Base-by-base conservation (phyloP, 2,113 vertebrate genomes). In the Grus americana region DNA sequence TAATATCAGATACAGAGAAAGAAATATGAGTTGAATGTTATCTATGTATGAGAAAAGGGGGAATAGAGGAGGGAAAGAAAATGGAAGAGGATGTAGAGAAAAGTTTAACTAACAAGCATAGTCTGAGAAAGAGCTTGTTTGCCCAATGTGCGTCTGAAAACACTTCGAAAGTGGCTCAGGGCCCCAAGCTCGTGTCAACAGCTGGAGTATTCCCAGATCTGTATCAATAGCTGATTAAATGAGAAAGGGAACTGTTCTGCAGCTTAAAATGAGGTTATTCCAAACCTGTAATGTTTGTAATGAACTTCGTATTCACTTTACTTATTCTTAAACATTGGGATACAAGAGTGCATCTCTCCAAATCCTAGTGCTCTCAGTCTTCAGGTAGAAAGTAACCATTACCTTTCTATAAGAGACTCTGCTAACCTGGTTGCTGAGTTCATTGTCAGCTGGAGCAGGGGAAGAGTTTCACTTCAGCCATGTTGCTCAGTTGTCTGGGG, bases 91-190 rank as follows among this genome's bases (percentile, higher is more conserved):
- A 10, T 12, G 1, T 36, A 87, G 79, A 61, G 52, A 52, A 90
- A 84, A 81, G n/a, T 65, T 65, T 84, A 63, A 88, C 57, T 65
- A 50, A 57, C 7, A n/a, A 55, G 22, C 52, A 27, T 16, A 34
- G 76, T 66, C 38, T 88, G 94, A 92, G 92, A 96, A 95, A 90
- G 44, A 67, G 15, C 9, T 76, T 79, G 86, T 95, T 97, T 95
- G 87, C 63, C 50, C 70, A 82, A 46, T 22, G 15, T 92, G 78
- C 5, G 8, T 79, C 49, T 88, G 62, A 86, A 85, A 95, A 82
- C 32, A 55, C 20, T 65, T 90, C 88, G 78, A 73, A 85, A 52
- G 70, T 61, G 70, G 36, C 80, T 62, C 18, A 9, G 70, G 83
- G 40, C 62, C 49, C 55, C 54, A 46, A 5, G 74, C 29, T 89